Evolutionary conservation across 2,888 invertebrate genomes (phyloP).

Genomic region (Pseudanteris insignis): DNA sequence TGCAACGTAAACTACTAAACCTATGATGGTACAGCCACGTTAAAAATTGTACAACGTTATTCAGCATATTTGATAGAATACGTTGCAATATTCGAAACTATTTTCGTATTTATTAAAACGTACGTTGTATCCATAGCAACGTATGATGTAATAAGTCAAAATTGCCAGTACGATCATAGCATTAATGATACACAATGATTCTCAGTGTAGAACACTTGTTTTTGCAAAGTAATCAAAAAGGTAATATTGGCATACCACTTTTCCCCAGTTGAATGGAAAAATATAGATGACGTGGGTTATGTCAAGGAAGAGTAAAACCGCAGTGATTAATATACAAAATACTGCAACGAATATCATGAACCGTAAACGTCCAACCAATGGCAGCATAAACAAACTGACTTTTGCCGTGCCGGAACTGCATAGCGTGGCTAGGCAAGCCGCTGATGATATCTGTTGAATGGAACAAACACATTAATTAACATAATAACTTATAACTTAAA

Average conservation of each 20-base stretch:
- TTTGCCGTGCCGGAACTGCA: conserved; percentile 81
- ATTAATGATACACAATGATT: too few relatives aligned
- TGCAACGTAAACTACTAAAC: too few relatives aligned
- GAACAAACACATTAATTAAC: not conserved
- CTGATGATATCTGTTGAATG: conserved; percentile 73
- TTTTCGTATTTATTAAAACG: too few relatives aligned
- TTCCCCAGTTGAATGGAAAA: conserved; percentile 83
- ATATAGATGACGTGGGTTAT: conserved; percentile 81
- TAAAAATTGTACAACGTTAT: too few relatives aligned
- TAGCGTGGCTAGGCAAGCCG: conserved; percentile 77
- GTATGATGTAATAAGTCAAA: too few relatives aligned
- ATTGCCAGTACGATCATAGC: too few relatives aligned
- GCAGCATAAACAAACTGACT: conserved; percentile 80
- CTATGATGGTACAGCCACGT: too few relatives aligned
- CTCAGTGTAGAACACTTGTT: too few relatives aligned
- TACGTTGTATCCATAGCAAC: too few relatives aligned
- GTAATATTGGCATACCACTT: conserved; percentile 82
- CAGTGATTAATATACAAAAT: conserved; percentile 78
- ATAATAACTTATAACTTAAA: not conserved
- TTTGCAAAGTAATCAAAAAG: too few relatives aligned
- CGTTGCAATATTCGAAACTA: too few relatives aligned
- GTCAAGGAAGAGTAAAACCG: conserved; percentile 80
- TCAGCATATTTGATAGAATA: too few relatives aligned
- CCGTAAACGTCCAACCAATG: conserved; percentile 77
- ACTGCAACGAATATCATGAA: conserved; percentile 82